Evolutionary conservation across 2,888 invertebrate species (phyloP).

Genomic region (Hydriomena furcata): DNA sequence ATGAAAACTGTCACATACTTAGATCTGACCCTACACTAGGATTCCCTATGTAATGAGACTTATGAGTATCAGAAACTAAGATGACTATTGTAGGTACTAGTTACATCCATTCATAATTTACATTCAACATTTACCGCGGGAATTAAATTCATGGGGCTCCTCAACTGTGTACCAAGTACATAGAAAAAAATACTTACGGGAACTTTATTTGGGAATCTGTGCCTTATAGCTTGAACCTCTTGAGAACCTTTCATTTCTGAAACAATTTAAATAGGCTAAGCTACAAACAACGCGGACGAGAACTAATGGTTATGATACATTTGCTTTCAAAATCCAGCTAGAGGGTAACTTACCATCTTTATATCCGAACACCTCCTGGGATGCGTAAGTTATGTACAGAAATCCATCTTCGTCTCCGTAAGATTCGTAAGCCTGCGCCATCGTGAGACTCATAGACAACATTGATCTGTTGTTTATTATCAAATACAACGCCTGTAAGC

Average conservation of each 20-base stretch:
- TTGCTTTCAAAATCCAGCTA: too few species aligned
- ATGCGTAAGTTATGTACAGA: constrained; percentile 94
- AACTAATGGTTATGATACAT: too few species aligned
- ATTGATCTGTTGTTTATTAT: constrained; percentile 92
- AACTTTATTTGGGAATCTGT: constrained; percentile 90
- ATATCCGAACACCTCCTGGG: constrained; percentile 93
- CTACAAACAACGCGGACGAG: too few species aligned
- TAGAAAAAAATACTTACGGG: constrained; percentile 84
- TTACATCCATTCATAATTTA: too few species aligned
- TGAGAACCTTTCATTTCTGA: constrained; percentile 64
- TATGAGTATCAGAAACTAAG: too few species aligned
- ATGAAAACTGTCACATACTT: too few species aligned
- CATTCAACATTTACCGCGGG: too few species aligned
- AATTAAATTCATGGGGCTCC: too few species aligned
- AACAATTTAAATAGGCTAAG: constrained; percentile 27
- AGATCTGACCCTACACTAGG: too few species aligned
- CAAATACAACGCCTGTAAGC: constrained; percentile 89
- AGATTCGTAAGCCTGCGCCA: constrained; percentile 91
- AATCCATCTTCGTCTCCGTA: constrained; percentile 93
- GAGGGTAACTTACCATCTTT: constrained; percentile 64
- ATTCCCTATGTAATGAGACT: too few species aligned
- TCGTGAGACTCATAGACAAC: constrained; percentile 90
- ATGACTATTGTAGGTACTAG: too few species aligned
- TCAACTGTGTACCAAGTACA: too few species aligned
- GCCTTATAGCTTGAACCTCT: constrained; percentile 88